Base-by-base conservation (phyloP, 2,797 vertebrate genomes). In the Pachyuromys duprasi region DNA sequence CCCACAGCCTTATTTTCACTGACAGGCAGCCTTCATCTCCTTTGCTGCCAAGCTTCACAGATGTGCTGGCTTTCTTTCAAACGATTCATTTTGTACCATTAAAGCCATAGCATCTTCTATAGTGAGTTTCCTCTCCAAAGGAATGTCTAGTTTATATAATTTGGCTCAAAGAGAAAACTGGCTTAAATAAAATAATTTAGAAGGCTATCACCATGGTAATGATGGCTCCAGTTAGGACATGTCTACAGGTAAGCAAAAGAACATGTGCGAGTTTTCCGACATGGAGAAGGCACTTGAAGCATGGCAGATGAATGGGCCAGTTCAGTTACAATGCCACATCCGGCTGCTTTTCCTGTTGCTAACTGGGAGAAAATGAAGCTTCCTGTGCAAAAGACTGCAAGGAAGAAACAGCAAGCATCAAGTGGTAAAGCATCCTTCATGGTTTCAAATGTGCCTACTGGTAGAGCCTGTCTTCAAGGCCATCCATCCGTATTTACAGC, bases 101-200 rank as follows among this genome's bases (percentile, higher is more conserved):
- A 86, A 65, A 92, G 63, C n/a, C 65, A 83, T 28, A 91, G 0
- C 6, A 79, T 93, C 92, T 94, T 74, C 90, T 78, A 87, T 28
- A 78, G 60, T 33, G 57, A 70, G 42, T 67, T 92, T 86, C 86
- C 65, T 81, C 70, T 87, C 49, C 60, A 89, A 94, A 87, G 45
- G 45, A 93, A 89, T 81, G 60, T 24, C 60, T 83, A 62, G 36
- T 94, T 49, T 87, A 39, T 86, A 83, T 72, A 91, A 95, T 57
- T 69, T 93, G 60, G 20, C 60, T 95, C 24, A 84, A 91, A 84
- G n/a, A 94, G 22, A 72, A 94, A 86, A 45, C 83, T 28, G 70
- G 57, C 42, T 95, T 94, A 90, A 79, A 80, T 89, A 45, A 91
- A 75, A 80, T 89, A 92, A 78, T 95, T 91, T 60, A 93, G 81